phyloP scores from a whole-genome alignment of 2,888 invertebrate genomes.

The Eumerus sabulonum region DNA sequence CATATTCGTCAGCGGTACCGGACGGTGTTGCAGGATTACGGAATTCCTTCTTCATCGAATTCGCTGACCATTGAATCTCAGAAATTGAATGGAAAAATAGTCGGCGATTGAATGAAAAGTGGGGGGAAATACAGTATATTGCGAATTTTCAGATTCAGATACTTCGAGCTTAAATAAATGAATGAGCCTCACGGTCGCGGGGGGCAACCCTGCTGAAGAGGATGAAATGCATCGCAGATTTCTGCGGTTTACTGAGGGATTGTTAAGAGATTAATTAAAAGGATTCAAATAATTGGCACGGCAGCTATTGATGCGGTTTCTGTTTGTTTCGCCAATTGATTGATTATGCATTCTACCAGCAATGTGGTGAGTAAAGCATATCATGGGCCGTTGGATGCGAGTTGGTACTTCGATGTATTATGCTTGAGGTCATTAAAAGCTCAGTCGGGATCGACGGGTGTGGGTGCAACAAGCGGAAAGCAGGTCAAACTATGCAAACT shows the following conservation, averaged over 20 bases:
- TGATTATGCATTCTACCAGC: no score
- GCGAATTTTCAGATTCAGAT: conserved; percentile 22
- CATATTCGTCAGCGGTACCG: background rate
- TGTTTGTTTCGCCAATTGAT: background rate
- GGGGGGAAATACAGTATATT: background rate
- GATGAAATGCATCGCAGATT: no score
- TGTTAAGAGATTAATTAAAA: conserved; percentile 1
- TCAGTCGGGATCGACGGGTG: no score
- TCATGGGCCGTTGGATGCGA: no score
- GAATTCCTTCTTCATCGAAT: background rate
- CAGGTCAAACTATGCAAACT: no score
- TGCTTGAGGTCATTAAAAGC: no score
- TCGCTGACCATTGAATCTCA: conserved; percentile 10
- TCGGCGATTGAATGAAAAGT: no score
- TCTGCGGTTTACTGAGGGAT: background rate
- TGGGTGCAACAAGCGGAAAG: no score
- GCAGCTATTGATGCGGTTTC: background rate
- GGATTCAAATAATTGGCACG: conserved; percentile 1
- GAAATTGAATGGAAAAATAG: background rate
- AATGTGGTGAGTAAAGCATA: no score
- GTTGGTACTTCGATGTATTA: no score
- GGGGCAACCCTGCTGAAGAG: no score
- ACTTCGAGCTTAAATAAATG: conserved; percentile 22
- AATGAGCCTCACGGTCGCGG: conserved; percentile 3
- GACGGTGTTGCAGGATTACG: no score